Evolutionary conservation across 2,888 invertebrate genomes (phyloP), one percentile per base, ranked within the genome.

Genomic region (Leucoma salicis): DNA sequence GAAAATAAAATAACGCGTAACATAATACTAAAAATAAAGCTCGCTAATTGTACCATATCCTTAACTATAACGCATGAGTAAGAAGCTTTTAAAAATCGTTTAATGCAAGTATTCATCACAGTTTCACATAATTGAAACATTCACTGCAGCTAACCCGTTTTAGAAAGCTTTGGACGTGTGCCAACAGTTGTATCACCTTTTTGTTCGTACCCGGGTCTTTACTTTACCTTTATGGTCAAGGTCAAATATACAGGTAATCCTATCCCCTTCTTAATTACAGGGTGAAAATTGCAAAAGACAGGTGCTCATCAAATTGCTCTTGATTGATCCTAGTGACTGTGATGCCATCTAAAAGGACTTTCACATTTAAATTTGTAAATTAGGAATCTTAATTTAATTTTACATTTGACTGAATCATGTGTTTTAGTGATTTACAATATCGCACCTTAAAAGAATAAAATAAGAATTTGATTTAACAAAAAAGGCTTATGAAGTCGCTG

Each of bases 91-190:
- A 56, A 60, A 60, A 60, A 53, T 42, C 56, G 39, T 57, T 60
- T 49, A 58, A 34, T 56, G 56, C 49, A 61, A 53, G 53, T 53
- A 49, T 56, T 51, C 56, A 44, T 52, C 40, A 45, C 40, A 35
- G 11, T 31, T 13, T 35, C 21, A 64, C 66, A 70, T 78, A 78
- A 82, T 82, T 78, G 76, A 82, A 74, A 71, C 70, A 65, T 73
- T 12, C 21, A 11, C n/a, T 81, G 76, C 78, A 80, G 70, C 66
- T 76, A 72, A 72, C 68, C 71, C 62, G 74, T 78, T 79, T 82
- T 79, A 78, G 78, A 82, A 82, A 81, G 78, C 75, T 74, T 78
- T 86, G 87, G 83, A 70, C 51, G 57, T 42, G 53, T 43, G 82
- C 86, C 86, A 87, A 76, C 72, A 70, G 63, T 68, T 77, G 71